Base-by-base conservation (phyloP, 2,113 vertebrate species). In the Rhagologus leucostigma region DNA sequence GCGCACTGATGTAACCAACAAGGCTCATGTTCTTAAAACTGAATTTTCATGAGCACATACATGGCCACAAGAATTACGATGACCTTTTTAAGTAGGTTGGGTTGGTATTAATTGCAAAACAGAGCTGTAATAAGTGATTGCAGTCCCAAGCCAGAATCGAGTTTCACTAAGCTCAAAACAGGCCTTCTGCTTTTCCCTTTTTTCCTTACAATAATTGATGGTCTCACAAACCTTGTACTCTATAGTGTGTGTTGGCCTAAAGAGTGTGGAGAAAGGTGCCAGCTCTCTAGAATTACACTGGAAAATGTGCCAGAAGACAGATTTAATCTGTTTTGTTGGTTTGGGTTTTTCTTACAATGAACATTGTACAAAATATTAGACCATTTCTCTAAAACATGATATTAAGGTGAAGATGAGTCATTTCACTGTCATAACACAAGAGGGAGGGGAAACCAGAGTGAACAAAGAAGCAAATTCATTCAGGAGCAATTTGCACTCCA, bases 341-440 rank as follows among this genome's bases (percentile, higher is more conserved):
- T n/a, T n/a, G 16, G 7, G 10, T 0, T 32, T 27, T n/a, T 67
- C 55, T 52, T 12, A 59, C 41, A 80, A 46, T 27, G 50, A 93
- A 13, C 39, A 4, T 2, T 7, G 23, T 16, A 63, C 14, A 35
- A 78, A 84, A 62, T n/a, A 92, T 47, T 81, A 74, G 84, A 89
- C 82, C 50, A 3, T 69, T 86, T 80, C 49, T 67, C 86, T 67
- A 52, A 90, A 74, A 50, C 35, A 73, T 15, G 18, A 15, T 79
- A 79, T 46, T n/a, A 87, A 89, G 87, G 60, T 90, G 63, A 73
- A 67, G 79, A 90, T 84, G 82, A 93, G 39, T 95, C 64, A 80
- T 60, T 83, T 83, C 67, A 13, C 30, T 88, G 70, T 91, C 85
- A 70, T 29, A 94, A 86, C 82, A 91, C 50, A 47, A 42, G 59